These are phyloP conservation scores for Drosophila anomalata DNA, from an alignment of 2,888 invertebrate species.

Conservation along the genomic window DNA sequence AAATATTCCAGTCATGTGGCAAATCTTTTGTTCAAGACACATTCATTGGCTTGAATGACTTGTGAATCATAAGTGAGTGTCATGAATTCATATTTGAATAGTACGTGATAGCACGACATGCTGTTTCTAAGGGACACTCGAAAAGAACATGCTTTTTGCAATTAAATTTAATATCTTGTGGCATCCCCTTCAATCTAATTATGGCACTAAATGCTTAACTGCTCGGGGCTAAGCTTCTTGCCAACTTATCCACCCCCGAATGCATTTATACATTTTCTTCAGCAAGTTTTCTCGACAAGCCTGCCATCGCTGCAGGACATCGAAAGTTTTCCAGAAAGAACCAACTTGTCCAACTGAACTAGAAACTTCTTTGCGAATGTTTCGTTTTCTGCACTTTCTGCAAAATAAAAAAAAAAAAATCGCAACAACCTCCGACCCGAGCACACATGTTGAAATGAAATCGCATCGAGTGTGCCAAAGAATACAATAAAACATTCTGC, in stretches of 20 bases:
- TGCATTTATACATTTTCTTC: slow-evolving; percentile 24
- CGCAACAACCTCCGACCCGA: slow-evolving; percentile 6
- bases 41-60: slow-evolving; percentile 24
- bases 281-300: slow-evolving; percentile 9
- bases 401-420: slow-evolving; percentile 13
- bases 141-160: slow-evolving; percentile 6
- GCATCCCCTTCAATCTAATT: slow-evolving; percentile 30
- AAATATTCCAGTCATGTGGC: slow-evolving; percentile 31
- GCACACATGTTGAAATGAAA: slow-evolving; percentile 19
- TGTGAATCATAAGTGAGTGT: slow-evolving; percentile 23
- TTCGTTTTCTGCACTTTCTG: slow-evolving; percentile 39
- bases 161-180: slow-evolving; percentile 18
- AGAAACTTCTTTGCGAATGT: slow-evolving; percentile 43
- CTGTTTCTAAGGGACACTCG: slow-evolving; percentile 3
- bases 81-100: slow-evolving; percentile 21
- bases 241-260: slow-evolving; percentile 4
- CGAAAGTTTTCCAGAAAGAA: slow-evolving; percentile 38
- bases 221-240: slow-evolving; percentile 8
- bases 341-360: slow-evolving; percentile 41
- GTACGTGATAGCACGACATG: slow-evolving; percentile 24
- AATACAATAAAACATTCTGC: slow-evolving; percentile 17
- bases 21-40: slow-evolving; percentile 20
- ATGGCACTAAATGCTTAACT: slow-evolving; percentile 25
- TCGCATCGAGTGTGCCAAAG: slow-evolving; percentile 13
- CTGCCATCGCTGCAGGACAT: slow-evolving; percentile 36